A percentile compares a stretch with the other conserved stretches of the same genome.
Conservation (phyloP, 2,888 invertebrate species). For the Tortricodes alternella region DNA sequence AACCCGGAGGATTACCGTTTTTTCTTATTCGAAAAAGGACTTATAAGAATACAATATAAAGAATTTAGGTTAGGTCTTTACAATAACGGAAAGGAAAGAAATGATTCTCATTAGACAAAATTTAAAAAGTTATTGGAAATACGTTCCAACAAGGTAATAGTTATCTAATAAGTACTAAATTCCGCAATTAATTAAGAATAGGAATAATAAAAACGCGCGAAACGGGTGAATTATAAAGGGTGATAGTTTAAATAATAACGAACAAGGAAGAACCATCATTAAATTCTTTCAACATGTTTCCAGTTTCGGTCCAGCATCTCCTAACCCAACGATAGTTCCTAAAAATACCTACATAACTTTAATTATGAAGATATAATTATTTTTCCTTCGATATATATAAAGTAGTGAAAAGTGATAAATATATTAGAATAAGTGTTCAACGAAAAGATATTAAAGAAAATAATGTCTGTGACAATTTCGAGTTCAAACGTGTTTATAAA, state of each 20-base stretch:
- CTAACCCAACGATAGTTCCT: slow-evolving; percentile 83
- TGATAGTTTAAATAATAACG: slow-evolving; percentile 15
- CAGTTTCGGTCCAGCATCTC: slow-evolving; percentile 72
- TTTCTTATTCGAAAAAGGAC: too few relatives aligned
- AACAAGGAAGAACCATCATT: background rate
- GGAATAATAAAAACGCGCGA: slow-evolving; percentile 32
- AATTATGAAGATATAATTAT: slow-evolving; percentile 77
- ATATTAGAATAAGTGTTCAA: slow-evolving; percentile 33
- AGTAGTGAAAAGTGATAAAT: slow-evolving; percentile 43
- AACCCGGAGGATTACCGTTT: too few relatives aligned
- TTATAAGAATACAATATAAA: too few relatives aligned
- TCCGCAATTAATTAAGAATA: too few relatives aligned
- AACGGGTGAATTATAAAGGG: slow-evolving; percentile 56
- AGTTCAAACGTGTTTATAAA: slow-evolving; percentile 69
- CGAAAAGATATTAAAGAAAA: slow-evolving; percentile 42
- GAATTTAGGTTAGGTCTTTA: too few relatives aligned
- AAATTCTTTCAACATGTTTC: slow-evolving; percentile 30
- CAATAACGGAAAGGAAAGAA: too few relatives aligned
- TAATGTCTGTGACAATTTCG: slow-evolving; percentile 72
- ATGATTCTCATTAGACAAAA: too few relatives aligned
- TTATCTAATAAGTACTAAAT: too few relatives aligned
- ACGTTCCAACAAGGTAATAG: background rate
- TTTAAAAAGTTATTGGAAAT: background rate
- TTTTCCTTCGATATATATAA: slow-evolving; percentile 67
- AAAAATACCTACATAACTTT: slow-evolving; percentile 77